Base-by-base conservation (phyloP, 2,797 vertebrate species). In the Tolypeutes matacus region DNA sequence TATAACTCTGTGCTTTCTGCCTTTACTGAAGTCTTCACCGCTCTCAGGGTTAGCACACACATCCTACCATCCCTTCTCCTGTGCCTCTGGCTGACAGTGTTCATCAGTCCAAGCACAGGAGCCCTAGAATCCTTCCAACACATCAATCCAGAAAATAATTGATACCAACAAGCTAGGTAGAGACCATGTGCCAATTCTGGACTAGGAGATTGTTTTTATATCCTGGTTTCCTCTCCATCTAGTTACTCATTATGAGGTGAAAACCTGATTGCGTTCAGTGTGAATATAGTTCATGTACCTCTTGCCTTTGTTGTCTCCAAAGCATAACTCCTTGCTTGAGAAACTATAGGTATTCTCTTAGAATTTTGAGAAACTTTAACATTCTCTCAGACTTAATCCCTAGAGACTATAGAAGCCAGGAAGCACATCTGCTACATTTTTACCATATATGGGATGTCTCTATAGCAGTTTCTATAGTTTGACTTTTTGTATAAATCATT, bases 351-450 rank as follows among this genome's bases (percentile, higher is more conserved):
- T 81, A 14, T 92, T 77, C 2, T 21, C 46, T 83, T 65, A 75
- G 49, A 77, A 90, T 90, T 87, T 67, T 39, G 65, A 65, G 14
- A 73, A 87, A 49, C 31, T 83, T 82, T 69, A 75, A 53, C 39
- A 78, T 80, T 25, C 11, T 62, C 31, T 18, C 13, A 69, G 46
- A 21, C 10, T 87, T 87, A 58, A 81, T 58, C 36, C 12, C 12
- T 42, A 67, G 75, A 69, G 58, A 27, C 21, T 93, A 73, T 34
- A 87, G 39, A 92, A 93, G 39, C 29, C 27, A 58, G 14, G 77
- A 88, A 53, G 15, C 18, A 62, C 20, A 72, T 75, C 14, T 25
- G 34, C 1, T 69, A 29, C 31, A 36, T 36, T 93, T 91, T 88
- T 65, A 23, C 15, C 36, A n/a, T 13, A 17, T 51, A 39, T 34